Percentiles rank a stretch among this genome's conserved stretches.
Conservation (phyloP, 2,797 vertebrate species). For the Anniella stebbinsi region DNA sequence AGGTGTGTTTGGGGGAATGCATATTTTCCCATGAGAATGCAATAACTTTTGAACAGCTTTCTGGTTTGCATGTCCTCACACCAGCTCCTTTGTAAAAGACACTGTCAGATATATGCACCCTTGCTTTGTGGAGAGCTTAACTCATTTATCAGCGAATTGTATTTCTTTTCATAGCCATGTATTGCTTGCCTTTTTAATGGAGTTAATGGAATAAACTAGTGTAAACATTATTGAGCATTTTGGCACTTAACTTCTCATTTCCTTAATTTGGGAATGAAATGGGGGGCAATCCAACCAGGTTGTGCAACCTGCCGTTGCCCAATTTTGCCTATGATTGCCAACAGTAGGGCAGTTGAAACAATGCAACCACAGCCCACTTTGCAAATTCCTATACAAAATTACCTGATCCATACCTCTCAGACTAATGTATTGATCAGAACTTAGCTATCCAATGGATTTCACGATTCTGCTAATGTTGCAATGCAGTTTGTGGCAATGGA, state of each 20-base stretch:
- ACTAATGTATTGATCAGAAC: background rate
- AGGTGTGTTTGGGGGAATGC: background rate
- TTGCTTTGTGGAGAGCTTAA: background rate
- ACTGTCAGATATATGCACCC: background rate
- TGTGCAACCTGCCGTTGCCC: background rate
- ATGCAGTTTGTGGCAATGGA: background rate
- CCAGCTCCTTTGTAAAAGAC: background rate
- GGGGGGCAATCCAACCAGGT: background rate
- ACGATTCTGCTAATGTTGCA: background rate
- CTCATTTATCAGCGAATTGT: background rate
- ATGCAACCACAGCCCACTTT: background rate
- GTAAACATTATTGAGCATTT: background rate
- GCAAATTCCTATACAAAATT: background rate
- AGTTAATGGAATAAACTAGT: background rate
- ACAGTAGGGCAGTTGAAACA: background rate
- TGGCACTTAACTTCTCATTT: background rate
- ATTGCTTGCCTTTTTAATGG: background rate
- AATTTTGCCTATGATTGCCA: background rate
- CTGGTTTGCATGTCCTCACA: background rate
- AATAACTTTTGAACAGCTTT: background rate
- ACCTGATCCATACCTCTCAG: too few species aligned
- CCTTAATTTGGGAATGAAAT: background rate
- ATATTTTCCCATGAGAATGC: background rate
- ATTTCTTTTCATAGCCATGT: background rate
- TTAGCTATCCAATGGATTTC: background rate